phyloP scores from a whole-genome alignment of 2,113 vertebrate species.

The Grammomys surdaster region DNA sequence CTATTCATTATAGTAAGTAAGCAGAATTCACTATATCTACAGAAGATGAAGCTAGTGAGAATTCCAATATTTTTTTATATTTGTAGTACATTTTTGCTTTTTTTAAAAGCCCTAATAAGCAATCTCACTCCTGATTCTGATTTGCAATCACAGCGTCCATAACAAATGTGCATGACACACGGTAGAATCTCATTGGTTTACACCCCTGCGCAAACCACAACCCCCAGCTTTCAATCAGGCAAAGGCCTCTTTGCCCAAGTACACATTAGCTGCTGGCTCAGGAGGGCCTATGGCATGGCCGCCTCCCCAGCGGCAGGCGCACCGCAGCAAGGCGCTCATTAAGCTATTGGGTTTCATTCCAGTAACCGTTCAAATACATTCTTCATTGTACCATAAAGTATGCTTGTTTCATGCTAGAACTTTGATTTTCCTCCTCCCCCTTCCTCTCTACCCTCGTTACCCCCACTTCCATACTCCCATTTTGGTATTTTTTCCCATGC shows the following conservation, averaged over 20 bases:
- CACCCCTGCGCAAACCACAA: conserved; percentile 71
- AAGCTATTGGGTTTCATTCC: conserved; percentile 83
- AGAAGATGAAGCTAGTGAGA: conserved; percentile 2
- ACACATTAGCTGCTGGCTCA: conserved; percentile 78
- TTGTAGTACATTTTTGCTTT: background rate
- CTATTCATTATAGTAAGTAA: background rate
- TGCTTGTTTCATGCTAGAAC: conserved; percentile 80
- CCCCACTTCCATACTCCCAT: background rate
- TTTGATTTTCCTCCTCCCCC: conserved; percentile 57
- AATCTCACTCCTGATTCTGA: background rate
- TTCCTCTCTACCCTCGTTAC: background rate
- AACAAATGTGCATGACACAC: conserved; percentile 42
- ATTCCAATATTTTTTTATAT: background rate
- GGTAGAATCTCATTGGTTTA: conserved; percentile 72
- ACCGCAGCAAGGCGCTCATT: conserved; percentile 80
- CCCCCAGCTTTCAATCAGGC: conserved; percentile 64
- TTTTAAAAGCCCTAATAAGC: conserved; percentile 5
- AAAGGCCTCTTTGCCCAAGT: conserved; percentile 77
- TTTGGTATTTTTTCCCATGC: conserved; percentile 79
- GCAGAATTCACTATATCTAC: background rate
- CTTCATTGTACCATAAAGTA: conserved; percentile 83
- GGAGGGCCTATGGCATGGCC: conserved; percentile 61
- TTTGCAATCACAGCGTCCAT: conserved; percentile 40
- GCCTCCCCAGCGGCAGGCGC: conserved; percentile 61
- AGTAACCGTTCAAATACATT: conserved; percentile 83